Evolutionary conservation across 2,888 invertebrate species (phyloP).

Genomic region (Megastigmus dorsalis): DNA sequence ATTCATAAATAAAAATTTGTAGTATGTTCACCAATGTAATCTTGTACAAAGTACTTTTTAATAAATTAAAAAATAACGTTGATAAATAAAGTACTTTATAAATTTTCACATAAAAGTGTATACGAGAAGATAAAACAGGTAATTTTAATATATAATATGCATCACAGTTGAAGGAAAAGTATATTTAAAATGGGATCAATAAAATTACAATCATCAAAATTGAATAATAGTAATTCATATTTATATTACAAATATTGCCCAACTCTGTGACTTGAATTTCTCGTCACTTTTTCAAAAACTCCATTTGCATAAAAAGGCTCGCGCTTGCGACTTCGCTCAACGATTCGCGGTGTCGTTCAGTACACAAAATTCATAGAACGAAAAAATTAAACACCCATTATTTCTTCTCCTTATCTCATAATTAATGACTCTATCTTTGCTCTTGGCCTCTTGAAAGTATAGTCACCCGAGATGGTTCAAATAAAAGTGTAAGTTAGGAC

Average conservation of each 20-base stretch:
- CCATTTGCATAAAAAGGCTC: constrained; percentile 17
- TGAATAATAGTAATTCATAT: constrained; percentile 44
- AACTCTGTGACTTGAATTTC: constrained; percentile 44
- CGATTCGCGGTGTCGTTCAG: constrained; percentile 29
- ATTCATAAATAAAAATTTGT: constrained; percentile 42
- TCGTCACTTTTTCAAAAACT: constrained; percentile 18
- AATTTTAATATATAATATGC: constrained; percentile 23
- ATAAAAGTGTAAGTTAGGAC: constrained; percentile 10
- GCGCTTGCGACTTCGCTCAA: constrained; percentile 40
- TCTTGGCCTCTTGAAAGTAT: constrained; percentile 14
- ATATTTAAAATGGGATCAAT: constrained; percentile 40
- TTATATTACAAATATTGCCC: constrained; percentile 44
- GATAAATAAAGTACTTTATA: constrained; percentile 38
- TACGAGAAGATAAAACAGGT: constrained; percentile 26
- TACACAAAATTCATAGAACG: constrained; percentile 14
- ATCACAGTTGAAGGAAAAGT: constrained; percentile 33
- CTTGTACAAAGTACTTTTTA: constrained; percentile 10
- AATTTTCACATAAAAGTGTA: constrained; percentile 26
- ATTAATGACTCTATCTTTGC: not conserved
- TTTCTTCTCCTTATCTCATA: not conserved
- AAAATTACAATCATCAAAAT: constrained; percentile 54
- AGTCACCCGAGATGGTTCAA: not conserved
- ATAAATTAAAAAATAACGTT: constrained; percentile 42
- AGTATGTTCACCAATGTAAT: not conserved
- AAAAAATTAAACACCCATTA: constrained; percentile 17